Evolutionary conservation across 1,140 invertebrate species (phyloP), one percentile per base, ranked within the genome.

Genomic region (Drosophila arizonae): DNA sequence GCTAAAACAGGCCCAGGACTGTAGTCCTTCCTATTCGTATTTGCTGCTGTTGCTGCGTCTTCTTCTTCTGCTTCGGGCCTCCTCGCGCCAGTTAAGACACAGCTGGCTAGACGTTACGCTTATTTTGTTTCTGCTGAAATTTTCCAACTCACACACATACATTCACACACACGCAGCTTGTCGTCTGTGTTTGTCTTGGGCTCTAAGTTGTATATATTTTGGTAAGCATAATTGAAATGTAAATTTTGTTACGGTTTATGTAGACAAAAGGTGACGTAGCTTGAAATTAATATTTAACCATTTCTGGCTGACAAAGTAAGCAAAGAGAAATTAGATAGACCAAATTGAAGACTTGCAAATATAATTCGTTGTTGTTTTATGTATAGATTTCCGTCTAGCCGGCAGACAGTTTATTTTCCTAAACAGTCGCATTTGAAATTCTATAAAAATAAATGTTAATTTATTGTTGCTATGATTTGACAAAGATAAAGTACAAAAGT

Each of bases 201-300:
- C 45, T 43, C 67, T 50, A 64, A 54, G 39, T 64, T 77, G 50
- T 74, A 72, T 67, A 68, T 67, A 72, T 72, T 69, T 69, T 48
- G 68, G 61, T 51, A 55, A 61, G 75, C 78, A 79, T 86, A 86
- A 86, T 87, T 86, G 81, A 86, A 86, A 86, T 86, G 82, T 87
- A 86, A 87, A 86, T 86, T 86, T 75, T 43, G 46, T 51, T 48
- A 61, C 57, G 45, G 61, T 72, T 69, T 62, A 67, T 60, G 54
- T 58, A 62, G 64, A 56, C 77, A 61, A 55, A 58, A 45, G 52
- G 55, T 63, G 58, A 43, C 41, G 57, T 66, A 17, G 15, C 46
- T 39, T 65, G 61, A 81, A 77, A 81, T 81, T 77, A 81, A 81
- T 81, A 76, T 80, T 73, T 77, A 71, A 76, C 60, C 51, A 72